Base-by-base conservation (phyloP, 2,113 vertebrate species). In the Myotis lucifugus region DNA sequence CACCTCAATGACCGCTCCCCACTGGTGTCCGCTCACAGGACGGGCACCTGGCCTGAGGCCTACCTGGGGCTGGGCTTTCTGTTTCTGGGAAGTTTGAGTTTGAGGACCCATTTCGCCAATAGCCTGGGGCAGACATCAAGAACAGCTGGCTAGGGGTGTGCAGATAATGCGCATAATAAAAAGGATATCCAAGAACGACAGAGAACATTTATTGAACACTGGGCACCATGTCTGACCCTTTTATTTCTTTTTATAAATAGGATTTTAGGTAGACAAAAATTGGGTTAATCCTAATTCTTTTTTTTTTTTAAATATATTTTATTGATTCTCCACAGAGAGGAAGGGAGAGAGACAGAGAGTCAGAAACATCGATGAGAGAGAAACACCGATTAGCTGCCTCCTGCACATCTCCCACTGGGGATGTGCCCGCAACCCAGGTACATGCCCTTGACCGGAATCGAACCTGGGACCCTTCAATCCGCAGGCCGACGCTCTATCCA, bases 241-340 rank as follows among this genome's bases (percentile, higher is more conserved):
- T 82, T 3, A 73, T 74, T 90, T 94, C 52, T 77, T 88, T 89
- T 95, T 34, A 69, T n/a, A 73, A 72, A 76, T 64, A 91, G 32
- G 42, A 54, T 48, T 25, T 83, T 37, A 48, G 14, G 37, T 56
- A 61, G 50, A 73, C 59, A 52, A 94, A 78, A 70, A 46, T 19
- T 69, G 25, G 69, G 61, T 77, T n/a, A 66, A 78, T 77, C 10
- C 19, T 66, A n/a, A 91, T n/a, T n/a, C n/a, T n/a, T n/a, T n/a
- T n/a, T n/a, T n/a, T n/a, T n/a, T n/a, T n/a, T n/a, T n/a, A n/a
- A n/a, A n/a, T n/a, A n/a, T n/a, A n/a, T n/a, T n/a, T n/a, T n/a
- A n/a, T n/a, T n/a, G n/a, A n/a, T n/a, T n/a, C n/a, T n/a, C n/a
- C n/a, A n/a, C n/a, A n/a, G n/a, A n/a, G n/a, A n/a, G n/a, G n/a